phyloP scores from a whole-genome alignment of 2,113 vertebrate genomes.

The Ardeotis arabs region DNA sequence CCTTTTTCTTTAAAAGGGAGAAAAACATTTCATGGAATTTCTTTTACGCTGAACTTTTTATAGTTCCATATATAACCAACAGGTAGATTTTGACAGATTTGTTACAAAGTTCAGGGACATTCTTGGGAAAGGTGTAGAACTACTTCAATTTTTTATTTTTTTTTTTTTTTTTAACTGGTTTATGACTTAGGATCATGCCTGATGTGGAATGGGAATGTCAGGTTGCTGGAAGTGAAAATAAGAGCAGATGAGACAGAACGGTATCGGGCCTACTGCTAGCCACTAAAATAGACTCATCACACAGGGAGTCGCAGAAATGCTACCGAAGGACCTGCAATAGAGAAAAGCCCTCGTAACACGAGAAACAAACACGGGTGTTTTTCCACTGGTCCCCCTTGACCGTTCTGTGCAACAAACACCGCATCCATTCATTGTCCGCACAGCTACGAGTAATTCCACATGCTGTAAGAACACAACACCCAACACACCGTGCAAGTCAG shows the following conservation, averaged over 20 bases:
- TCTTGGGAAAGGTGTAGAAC: neutral
- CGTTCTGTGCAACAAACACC: slow-evolving; percentile 25
- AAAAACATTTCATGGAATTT: neutral
- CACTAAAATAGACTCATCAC: slow-evolving; percentile 24
- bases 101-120: neutral
- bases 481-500: slow-evolving; percentile 62
- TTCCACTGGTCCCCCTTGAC: slow-evolving; percentile 34
- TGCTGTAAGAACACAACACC: slow-evolving; percentile 67
- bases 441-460: slow-evolving; percentile 58
- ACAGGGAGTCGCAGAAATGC: slow-evolving; percentile 27
- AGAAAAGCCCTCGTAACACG: slow-evolving; percentile 53
- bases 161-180: neutral
- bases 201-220: neutral
- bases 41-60: neutral
- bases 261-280: slow-evolving; percentile 20
- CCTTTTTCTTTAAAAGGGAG: neutral
- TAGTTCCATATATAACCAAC: neutral
- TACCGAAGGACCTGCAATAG: slow-evolving; percentile 49
- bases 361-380: slow-evolving; percentile 25
- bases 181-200: slow-evolving; percentile 30
- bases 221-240: slow-evolving; percentile 40
- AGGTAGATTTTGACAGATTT: neutral
- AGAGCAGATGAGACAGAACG: slow-evolving; percentile 3
- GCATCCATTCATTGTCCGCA: slow-evolving; percentile 39
- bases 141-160: neutral